phyloP scores from a whole-genome alignment of 2,797 vertebrate species.

The Pseudochromis fuscus region DNA sequence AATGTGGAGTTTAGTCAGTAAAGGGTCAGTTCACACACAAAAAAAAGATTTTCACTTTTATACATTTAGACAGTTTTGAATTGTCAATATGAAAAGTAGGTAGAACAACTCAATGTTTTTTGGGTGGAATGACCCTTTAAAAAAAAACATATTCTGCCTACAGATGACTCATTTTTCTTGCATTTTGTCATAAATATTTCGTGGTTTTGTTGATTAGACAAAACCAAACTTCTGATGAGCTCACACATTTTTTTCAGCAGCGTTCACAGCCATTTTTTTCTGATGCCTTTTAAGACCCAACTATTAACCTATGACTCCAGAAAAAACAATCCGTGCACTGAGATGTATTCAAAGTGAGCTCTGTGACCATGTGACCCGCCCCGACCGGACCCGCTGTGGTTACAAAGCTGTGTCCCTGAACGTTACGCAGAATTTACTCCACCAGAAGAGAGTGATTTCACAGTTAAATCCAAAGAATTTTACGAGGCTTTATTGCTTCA shows the following conservation, averaged over 20 bases:
- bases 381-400: neutral
- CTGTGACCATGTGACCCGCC: conserved; percentile 2
- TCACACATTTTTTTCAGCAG: no score
- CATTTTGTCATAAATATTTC: no score
- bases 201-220: no score
- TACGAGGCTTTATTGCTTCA: conserved; percentile 8
- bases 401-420: neutral
- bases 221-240: no score
- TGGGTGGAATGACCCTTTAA: neutral
- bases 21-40: neutral
- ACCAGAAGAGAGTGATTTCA: conserved; percentile 20
- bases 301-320: no score
- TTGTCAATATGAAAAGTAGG: neutral
- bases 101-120: no score
- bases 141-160: neutral
- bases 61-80: neutral
- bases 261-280: no score
- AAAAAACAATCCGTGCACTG: no score
- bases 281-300: no score
- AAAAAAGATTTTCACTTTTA: neutral
- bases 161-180: conserved; percentile 9
- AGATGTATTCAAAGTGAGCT: neutral
- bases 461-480: conserved; percentile 1
- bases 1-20: neutral
- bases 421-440: neutral